Base-by-base conservation (phyloP, 2,797 vertebrate species). In the Mormyrus proboscirostris region DNA sequence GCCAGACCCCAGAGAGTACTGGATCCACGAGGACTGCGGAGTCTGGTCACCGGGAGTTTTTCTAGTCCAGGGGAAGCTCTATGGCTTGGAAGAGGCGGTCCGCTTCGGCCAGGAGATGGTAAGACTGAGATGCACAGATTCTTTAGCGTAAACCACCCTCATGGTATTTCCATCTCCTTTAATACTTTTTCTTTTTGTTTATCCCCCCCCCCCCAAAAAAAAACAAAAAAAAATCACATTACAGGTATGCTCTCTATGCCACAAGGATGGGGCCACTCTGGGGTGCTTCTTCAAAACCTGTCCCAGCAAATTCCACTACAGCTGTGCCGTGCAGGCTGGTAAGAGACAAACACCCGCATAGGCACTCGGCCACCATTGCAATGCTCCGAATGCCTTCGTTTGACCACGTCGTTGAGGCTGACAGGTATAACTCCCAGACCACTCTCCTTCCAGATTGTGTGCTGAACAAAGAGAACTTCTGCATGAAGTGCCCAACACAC, bases 1-100 rank as follows among this genome's bases (percentile, higher is more conserved):
- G 57, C 87, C 88, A 55, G 86, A 59, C 16, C 79, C 92, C 86
- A 83, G 90, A 0, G 96, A 96, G 91, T 91, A 90, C 91, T 97
- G 96, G 96, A 89, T 96, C 89, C 96, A 97, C 2, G 95, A 95
- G 92, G 96, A 97, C 94, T 97, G 96, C 16, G 94, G 94, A 1
- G 93, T 96, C 90, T 97, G 96, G 96, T 94, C 95, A 0, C 87
- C 93, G 0, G 95, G 95, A 0, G 92, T 97, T 76, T 97, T 95
- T 91, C 93, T 97, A n/a, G 94, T 97, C 85, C 90, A 94, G 82
- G 96, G 96, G n/a, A 95, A 92, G 89, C 92, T 97, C 50, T 96
- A 96, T 2, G 96, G 96, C 7, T 73, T 97, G 89, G 93, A 94
- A 73, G 96, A 97, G 90, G 96, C 95, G 0, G 90, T 95, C 2